Percentiles rank a stretch among this genome's conserved stretches.
Conservation (phyloP, 1,140 invertebrate species). For the Cephus cinctus region DNA sequence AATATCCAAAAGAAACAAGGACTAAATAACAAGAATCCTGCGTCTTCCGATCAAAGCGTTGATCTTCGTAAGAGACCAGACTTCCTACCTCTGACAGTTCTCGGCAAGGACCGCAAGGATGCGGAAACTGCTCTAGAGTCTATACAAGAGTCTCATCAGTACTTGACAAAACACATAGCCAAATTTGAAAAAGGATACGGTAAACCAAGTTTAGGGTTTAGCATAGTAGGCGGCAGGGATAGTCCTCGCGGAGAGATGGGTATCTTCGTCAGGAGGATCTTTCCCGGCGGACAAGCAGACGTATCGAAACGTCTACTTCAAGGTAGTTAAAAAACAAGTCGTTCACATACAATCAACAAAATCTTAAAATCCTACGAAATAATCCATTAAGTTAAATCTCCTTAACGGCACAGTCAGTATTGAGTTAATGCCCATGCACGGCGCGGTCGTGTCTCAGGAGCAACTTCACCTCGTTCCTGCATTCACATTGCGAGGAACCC, state of each 20-base stretch:
- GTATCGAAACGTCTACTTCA: conserved; percentile 68
- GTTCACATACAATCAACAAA: too few species aligned
- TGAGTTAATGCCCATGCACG: too few species aligned
- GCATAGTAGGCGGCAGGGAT: conserved; percentile 73
- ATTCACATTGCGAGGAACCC: too few species aligned
- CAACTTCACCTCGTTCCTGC: too few species aligned
- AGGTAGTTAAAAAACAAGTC: conserved; percentile 55
- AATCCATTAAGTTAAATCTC: too few species aligned
- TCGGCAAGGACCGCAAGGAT: conserved; percentile 32
- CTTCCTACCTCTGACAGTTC: conserved; percentile 37
- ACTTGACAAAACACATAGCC: conserved; percentile 45
- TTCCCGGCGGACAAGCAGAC: conserved; percentile 69
- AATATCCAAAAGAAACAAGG: too few species aligned
- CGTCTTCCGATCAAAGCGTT: too few species aligned
- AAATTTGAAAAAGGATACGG: conserved; percentile 66
- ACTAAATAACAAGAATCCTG: too few species aligned
- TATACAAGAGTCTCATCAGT: conserved; percentile 58
- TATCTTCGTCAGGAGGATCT: conserved; percentile 72
- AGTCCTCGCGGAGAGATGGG: conserved; percentile 70
- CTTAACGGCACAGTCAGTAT: too few species aligned
- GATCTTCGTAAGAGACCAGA: conserved; percentile 46
- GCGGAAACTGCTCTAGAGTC: conserved; percentile 21
- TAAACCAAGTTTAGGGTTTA: conserved; percentile 71
- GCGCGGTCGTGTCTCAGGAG: too few species aligned
- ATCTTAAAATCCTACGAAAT: too few species aligned